Percentiles rank a stretch among this genome's conserved stretches.
Conservation (phyloP, 2,113 vertebrate species). For the Eleginops maclovinus region DNA sequence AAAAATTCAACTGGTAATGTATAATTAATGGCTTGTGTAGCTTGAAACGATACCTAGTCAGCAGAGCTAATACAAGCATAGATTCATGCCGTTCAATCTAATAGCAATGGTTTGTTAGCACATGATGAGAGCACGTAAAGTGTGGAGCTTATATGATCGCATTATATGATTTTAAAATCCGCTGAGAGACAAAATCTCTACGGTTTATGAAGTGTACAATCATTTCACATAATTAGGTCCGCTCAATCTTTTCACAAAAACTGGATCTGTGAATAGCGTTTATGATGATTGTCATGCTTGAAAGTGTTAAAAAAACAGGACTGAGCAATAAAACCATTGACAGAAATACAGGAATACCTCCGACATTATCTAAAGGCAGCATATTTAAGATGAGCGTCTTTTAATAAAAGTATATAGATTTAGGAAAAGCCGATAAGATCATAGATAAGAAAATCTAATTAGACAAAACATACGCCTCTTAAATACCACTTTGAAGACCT, state of each 20-base stretch:
- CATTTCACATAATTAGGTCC: slow-evolving; percentile 35
- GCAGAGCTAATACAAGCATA: background rate
- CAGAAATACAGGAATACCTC: slow-evolving; percentile 84
- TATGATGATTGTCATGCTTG: slow-evolving; percentile 49
- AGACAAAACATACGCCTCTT: background rate
- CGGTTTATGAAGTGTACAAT: slow-evolving; percentile 13
- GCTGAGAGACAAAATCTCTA: slow-evolving; percentile 22
- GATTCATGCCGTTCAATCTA: slow-evolving; percentile 40
- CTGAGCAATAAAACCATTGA: slow-evolving; percentile 57
- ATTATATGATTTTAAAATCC: slow-evolving; percentile 14
- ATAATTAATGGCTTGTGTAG: background rate
- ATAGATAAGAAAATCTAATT: background rate
- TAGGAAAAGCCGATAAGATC: background rate
- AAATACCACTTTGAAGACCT: background rate
- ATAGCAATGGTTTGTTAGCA: slow-evolving; percentile 20
- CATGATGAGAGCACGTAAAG: slow-evolving; percentile 7
- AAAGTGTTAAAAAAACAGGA: slow-evolving; percentile 83
- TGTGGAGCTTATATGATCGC: slow-evolving; percentile 17
- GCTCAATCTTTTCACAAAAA: slow-evolving; percentile 26
- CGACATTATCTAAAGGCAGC: slow-evolving; percentile 90
- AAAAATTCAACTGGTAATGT: background rate
- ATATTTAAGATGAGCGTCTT: slow-evolving; percentile 64
- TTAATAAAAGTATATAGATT: background rate
- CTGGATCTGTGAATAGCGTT: slow-evolving; percentile 36
- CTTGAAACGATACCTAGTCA: background rate